Conservation (phyloP, 2,113 vertebrate genomes). For the Pyxicephalus adspersus region DNA sequence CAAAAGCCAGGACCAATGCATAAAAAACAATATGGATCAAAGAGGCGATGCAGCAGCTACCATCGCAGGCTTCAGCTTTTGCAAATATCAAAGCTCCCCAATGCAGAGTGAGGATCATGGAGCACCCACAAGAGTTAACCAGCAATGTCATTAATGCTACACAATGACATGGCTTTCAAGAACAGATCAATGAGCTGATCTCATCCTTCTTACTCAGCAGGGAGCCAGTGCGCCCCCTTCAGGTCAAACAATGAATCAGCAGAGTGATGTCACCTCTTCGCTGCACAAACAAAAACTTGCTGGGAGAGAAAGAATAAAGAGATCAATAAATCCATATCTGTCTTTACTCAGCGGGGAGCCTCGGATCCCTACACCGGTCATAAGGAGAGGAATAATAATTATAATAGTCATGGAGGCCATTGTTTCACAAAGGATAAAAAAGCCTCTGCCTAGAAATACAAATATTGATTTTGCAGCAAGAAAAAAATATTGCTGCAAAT, state of each 20-base stretch:
- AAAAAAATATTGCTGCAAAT: background rate
- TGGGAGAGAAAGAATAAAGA: background rate
- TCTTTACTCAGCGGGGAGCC: background rate
- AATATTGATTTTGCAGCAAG: background rate
- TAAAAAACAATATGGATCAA: too few relatives aligned
- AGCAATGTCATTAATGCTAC: too few relatives aligned
- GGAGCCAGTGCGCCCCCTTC: background rate
- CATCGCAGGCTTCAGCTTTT: too few relatives aligned
- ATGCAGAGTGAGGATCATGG: too few relatives aligned
- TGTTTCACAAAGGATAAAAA: background rate
- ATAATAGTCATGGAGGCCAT: too few relatives aligned
- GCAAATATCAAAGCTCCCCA: too few relatives aligned
- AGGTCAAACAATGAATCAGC: background rate
- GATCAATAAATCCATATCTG: background rate
- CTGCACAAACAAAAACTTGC: background rate
- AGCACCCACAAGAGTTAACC: too few relatives aligned
- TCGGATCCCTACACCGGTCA: background rate
- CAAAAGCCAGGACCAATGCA: too few relatives aligned
- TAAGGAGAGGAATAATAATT: too few relatives aligned
- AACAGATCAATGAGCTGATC: background rate
- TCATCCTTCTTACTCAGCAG: constrained; percentile 4
- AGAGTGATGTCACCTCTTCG: background rate
- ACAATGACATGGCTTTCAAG: background rate
- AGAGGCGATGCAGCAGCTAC: background rate
- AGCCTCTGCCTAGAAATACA: background rate